Evolutionary conservation across 2,888 invertebrate species (phyloP).

Genomic region (Pimpla rufipes): DNA sequence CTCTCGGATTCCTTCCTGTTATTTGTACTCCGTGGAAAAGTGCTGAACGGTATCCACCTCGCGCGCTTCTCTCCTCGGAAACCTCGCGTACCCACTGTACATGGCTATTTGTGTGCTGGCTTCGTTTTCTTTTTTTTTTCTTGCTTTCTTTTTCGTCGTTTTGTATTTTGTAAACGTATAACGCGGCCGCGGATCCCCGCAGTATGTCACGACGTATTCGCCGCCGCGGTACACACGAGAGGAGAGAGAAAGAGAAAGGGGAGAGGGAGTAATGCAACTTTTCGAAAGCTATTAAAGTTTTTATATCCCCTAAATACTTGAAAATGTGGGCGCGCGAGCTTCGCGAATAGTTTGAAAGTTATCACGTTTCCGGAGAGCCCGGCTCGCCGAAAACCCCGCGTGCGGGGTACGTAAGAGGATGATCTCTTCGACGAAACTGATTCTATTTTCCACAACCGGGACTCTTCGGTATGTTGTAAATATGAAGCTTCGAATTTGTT

Average conservation of each 20-base stretch:
- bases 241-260: no score
- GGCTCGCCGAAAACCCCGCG: not conserved
- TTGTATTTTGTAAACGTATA: not conserved
- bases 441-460: not conserved
- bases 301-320: constrained; percentile 1
- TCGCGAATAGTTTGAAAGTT: not conserved
- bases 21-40: constrained; percentile 65
- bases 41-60: constrained; percentile 67
- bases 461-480: no score
- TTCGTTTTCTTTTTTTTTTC: not conserved
- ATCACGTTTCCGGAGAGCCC: not conserved
- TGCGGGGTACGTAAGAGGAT: not conserved
- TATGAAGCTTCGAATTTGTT: not conserved
- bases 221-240: not conserved
- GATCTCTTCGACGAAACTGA: not conserved
- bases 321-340: not conserved
- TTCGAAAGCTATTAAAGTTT: constrained; percentile 3
- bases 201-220: not conserved
- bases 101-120: constrained; percentile 2
- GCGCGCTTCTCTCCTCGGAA: constrained; percentile 39
- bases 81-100: constrained; percentile 5
- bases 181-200: not conserved
- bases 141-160: no score
- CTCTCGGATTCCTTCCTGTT: constrained; percentile 67
- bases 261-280: constrained; percentile 10